phyloP scores from a whole-genome alignment of 2,113 vertebrate genomes.

The Scatophagus argus region DNA sequence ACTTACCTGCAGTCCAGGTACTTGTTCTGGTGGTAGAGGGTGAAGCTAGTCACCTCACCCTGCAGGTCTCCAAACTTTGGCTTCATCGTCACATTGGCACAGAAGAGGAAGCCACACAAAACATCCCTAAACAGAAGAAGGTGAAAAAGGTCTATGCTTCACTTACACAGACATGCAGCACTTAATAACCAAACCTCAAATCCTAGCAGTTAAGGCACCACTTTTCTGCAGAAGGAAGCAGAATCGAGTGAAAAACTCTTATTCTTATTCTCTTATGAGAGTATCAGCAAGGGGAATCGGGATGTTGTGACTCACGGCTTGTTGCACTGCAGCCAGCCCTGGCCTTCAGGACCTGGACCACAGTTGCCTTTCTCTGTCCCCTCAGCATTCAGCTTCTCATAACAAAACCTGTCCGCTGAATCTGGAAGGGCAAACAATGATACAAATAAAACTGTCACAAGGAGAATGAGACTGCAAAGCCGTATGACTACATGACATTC shows the following conservation, averaged over 20 bases:
- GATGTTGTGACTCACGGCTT: slow-evolving; percentile 89
- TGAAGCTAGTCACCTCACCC: slow-evolving; percentile 93
- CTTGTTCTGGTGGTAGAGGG: slow-evolving; percentile 94
- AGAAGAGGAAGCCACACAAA: slow-evolving; percentile 94
- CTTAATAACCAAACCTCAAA: neutral
- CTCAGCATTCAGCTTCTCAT: slow-evolving; percentile 95
- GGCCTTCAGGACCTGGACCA: slow-evolving; percentile 87
- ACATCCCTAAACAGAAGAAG: slow-evolving; percentile 86
- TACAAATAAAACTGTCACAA: neutral
- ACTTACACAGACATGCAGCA: neutral
- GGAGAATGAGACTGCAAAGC: neutral
- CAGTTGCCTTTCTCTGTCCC: slow-evolving; percentile 96
- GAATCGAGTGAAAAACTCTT: neutral
- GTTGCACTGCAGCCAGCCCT: slow-evolving; percentile 93
- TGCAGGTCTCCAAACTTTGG: slow-evolving; percentile 91
- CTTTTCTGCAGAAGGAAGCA: neutral
- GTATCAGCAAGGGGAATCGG: neutral
- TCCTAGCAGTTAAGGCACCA: neutral
- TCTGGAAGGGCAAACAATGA: slow-evolving; percentile 71
- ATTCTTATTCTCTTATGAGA: neutral
- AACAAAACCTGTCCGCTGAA: slow-evolving; percentile 94
- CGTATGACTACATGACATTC: neutral
- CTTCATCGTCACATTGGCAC: slow-evolving; percentile 89
- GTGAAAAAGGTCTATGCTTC: neutral
- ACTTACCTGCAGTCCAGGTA: slow-evolving; percentile 94